phyloP scores from a whole-genome alignment of 37 sponge, comb jelly and placozoan genomes.

The Eunapius fragilis region DNA sequence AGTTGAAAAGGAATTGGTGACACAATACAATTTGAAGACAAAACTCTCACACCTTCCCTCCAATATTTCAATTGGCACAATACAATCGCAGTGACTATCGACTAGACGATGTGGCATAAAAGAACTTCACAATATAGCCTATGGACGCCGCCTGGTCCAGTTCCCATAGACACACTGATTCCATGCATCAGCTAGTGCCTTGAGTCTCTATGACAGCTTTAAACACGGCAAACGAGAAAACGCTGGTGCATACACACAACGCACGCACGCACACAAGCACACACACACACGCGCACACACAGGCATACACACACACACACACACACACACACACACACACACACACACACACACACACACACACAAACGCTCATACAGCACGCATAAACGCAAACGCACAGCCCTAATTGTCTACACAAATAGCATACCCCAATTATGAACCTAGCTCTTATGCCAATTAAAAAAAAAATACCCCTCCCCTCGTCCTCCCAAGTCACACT shows the following conservation, averaged over 20 bases:
- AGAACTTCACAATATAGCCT: too few species aligned
- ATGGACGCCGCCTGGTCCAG: too few species aligned
- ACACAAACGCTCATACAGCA: background rate
- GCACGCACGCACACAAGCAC: constrained; percentile 25
- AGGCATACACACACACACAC: constrained; percentile 19
- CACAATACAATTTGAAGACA: constrained; percentile 56
- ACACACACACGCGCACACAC: constrained; percentile 33
- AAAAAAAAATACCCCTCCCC: background rate
- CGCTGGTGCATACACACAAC: constrained; percentile 9
- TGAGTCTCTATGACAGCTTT: too few species aligned
- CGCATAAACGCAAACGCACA: background rate
- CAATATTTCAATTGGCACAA: too few species aligned
- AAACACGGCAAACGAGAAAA: too few species aligned
- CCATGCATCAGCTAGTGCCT: too few species aligned
- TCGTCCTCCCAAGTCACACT: background rate
- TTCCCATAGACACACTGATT: too few species aligned
- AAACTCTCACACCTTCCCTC: too few species aligned
- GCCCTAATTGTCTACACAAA: background rate
- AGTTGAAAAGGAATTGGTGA: constrained; percentile 85
- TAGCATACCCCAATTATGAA: background rate
- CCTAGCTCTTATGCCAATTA: background rate
- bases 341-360: constrained; percentile 38
- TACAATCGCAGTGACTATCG: too few species aligned
- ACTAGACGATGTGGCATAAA: too few species aligned
- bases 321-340: constrained; percentile 35